Evolutionary conservation across 1,140 invertebrate genomes (phyloP).

Genomic region (Drosophila malerkotliana): DNA sequence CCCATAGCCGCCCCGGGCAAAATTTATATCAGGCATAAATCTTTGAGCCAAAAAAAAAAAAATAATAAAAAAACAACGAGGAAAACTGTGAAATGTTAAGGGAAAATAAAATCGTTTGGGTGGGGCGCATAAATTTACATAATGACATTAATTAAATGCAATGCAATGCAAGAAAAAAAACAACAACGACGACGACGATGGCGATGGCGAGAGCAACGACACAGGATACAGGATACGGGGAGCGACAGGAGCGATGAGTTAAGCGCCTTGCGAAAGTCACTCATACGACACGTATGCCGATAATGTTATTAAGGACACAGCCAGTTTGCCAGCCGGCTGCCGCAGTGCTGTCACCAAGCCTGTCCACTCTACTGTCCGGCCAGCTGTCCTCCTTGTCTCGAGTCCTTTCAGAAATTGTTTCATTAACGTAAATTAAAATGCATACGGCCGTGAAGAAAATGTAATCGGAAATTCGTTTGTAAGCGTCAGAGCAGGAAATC

Average conservation of each 20-base stretch:
- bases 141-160: conserved; percentile 79
- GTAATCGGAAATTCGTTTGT: conserved; percentile 76
- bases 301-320: conserved; percentile 69
- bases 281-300: conserved; percentile 72
- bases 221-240: background rate
- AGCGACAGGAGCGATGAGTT: conserved; percentile 3
- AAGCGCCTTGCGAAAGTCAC: conserved; percentile 53
- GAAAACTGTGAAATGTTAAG: conserved; percentile 35
- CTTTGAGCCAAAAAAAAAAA: conserved; percentile 28
- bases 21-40: conserved; percentile 73
- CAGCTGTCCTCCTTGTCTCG: background rate
- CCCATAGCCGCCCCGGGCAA: conserved; percentile 19
- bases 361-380: conserved; percentile 11
- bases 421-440: conserved; percentile 80
- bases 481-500: conserved; percentile 46
- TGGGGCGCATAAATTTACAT: conserved; percentile 74
- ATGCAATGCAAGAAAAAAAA: conserved; percentile 37
- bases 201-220: background rate
- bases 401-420: conserved; percentile 63
- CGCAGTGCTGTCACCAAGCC: conserved; percentile 29
- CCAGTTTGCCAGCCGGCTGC: conserved; percentile 36
- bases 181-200: background rate
- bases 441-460: conserved; percentile 68
- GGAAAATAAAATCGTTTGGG: conserved; percentile 53
- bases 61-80: conserved; percentile 22